Evolutionary conservation across 2,113 vertebrate genomes (phyloP), one percentile per base, ranked within the genome.

Genomic region (Aegithalos caudatus): DNA sequence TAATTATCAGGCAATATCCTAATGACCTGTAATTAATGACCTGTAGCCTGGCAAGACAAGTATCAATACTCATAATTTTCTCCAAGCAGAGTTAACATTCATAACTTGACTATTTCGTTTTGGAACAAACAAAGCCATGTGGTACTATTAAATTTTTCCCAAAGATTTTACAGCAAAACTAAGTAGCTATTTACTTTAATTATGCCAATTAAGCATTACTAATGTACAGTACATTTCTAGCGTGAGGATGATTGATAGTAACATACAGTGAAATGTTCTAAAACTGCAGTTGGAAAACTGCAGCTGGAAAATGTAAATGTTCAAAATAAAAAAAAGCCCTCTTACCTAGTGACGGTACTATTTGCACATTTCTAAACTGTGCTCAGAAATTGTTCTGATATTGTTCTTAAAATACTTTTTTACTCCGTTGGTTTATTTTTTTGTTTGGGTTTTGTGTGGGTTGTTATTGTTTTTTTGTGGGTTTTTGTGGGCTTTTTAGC

Each of bases 101-200:
- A 92, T 95, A 95, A 94, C 50, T 89, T 54, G 82, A 86, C 50
- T 97, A 91, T 95, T 97, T 98, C 86, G 78, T 97, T 78, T 71
- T 81, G 92, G 91, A 98, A 97, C 93, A 98, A 97, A 97, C 94
- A 97, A 97, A 95, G 80, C 45, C 35, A 10, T 92, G 94, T 60
- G 86, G 86, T 85, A 79, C 93, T 96, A 95, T 92, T 96, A 97
- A 97, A 82, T 88, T 95, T 84, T 96, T 96, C 94, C 79, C 90
- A 91, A 97, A 97, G 94, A 94, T 95, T 98, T 98, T 96, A 95
- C 71, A 97, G 96, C 94, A 98, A 97, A 98, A 97, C 94, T 97
- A 98, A 98, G 95, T 95, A 97, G 87, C 96, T 98, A 97, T 98
- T 98, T 98, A 97, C 97, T 98, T 98, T 97, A 98, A 98, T 98